Base-by-base conservation (phyloP, 2,113 vertebrate genomes). In the Strix aluco region DNA sequence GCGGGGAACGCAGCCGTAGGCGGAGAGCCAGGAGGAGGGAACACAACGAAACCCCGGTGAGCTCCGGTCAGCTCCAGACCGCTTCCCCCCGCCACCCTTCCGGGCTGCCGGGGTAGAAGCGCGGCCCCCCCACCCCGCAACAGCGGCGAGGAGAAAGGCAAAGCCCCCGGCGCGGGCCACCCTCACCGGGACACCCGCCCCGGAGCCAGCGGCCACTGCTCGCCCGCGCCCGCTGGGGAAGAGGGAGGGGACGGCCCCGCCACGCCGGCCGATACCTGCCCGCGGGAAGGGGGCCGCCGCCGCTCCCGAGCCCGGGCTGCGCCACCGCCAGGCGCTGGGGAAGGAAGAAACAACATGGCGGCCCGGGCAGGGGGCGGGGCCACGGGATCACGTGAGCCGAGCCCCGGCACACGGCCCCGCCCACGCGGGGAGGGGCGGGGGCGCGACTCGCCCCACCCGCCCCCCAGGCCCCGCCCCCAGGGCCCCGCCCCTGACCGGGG, bases 341-440 rank as follows among this genome's bases (percentile, higher is more conserved):
- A 91, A 92, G 81, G 65, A 49, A 38, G 83, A 34, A 94, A 95
- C 89, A 97, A 97, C 95, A 98, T 98, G 98, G 98, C 97, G 97
- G 81, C 38, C 20, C 34, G 18, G 38, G 13, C 52, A 47, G 86
- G 77, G 92, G 96, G 79, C 94, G 72, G 81, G 29, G 4, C 4
- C 55, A 2, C 9, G 8, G 20, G 29, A 27, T 38, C 82, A 81
- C 83, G 92, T 94, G 92, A 59, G 0, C 4, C 1, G 0, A 6
- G 6, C 2, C 26, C 5, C 4, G 3, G 3, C 5, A 1, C 5
- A 6, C 1, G 55, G 42, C 20, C 23, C 17, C 63, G 29, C 84
- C 75, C 25, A 8, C 16, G 5, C 6, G 15, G 6, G 9, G 2
- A 16, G 73, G 38, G 49, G 36, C 6, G 22, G 15, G 30, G 11